These are phyloP conservation scores for Delia radicum DNA, from an alignment of 1,140 invertebrate species.

Conservation along the genomic window DNA sequence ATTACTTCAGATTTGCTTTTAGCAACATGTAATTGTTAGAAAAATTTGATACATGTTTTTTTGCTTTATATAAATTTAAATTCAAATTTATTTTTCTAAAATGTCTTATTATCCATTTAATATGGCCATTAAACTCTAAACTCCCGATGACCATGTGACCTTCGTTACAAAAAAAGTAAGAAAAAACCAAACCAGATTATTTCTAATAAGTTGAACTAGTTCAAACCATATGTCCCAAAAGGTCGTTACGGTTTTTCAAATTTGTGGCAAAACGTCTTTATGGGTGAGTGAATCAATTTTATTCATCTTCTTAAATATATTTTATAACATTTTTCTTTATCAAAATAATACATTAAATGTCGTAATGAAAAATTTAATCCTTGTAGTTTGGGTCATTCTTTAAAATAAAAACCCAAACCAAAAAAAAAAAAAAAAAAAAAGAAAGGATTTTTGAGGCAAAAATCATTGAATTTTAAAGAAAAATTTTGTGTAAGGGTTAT, in stretches of 20 bases:
- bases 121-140: background rate
- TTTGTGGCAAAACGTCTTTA: background rate
- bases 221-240: background rate
- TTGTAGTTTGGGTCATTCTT: background rate
- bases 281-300: slow-evolving; percentile 9
- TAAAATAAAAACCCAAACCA: too few relatives aligned
- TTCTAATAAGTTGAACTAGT: background rate
- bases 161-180: background rate
- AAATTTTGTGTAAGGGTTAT: background rate
- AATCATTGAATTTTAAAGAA: background rate
- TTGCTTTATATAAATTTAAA: too few relatives aligned
- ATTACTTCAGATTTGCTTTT: too few relatives aligned
- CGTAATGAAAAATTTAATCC: background rate
- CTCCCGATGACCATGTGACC: background rate
- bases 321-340: slow-evolving; percentile 12
- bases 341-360: background rate
- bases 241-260: slow-evolving; percentile 7
- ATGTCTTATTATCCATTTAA: background rate
- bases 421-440: background rate
- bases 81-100: background rate
- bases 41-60: too few relatives aligned
- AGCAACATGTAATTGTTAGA: too few relatives aligned
- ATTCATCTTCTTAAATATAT: background rate
- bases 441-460: slow-evolving; percentile 35
- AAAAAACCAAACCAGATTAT: background rate